Conservation (phyloP, 1,140 invertebrate species). For the Cyclina sinensis region DNA sequence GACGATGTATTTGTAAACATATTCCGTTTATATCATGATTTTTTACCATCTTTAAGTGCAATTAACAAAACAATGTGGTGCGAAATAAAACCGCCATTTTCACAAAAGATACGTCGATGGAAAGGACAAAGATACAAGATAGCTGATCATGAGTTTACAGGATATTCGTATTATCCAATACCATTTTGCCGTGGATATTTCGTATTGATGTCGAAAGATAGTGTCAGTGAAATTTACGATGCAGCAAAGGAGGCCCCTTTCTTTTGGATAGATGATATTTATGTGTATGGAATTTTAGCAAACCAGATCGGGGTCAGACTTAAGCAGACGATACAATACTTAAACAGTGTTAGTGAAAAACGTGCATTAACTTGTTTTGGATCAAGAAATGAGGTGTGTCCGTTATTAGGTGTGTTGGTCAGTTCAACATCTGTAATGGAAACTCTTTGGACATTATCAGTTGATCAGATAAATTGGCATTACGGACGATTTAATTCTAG, state of each 20-base stretch:
- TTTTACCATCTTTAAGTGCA: not conserved
- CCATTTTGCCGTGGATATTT: not conserved
- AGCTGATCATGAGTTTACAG: not conserved
- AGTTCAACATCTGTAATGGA: too few relatives aligned
- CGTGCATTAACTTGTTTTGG: too few relatives aligned
- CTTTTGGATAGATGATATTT: conserved; percentile 31
- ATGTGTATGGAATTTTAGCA: conserved; percentile 10
- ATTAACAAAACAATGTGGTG: not conserved
- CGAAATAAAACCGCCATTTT: not conserved
- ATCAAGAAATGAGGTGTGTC: too few relatives aligned
- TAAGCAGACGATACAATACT: too few relatives aligned
- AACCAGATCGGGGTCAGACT: too few relatives aligned
- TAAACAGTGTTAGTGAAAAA: too few relatives aligned
- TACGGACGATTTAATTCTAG: too few relatives aligned
- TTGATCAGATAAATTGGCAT: too few relatives aligned
- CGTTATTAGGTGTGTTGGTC: too few relatives aligned
- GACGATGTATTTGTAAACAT: not conserved
- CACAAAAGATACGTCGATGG: not conserved
- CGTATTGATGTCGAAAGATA: not conserved
- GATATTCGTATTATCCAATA: not conserved
- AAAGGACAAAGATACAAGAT: not conserved
- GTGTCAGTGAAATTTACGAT: not conserved
- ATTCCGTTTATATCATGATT: not conserved
- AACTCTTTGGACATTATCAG: too few relatives aligned
- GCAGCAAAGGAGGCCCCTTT: not conserved